Conservation (phyloP, 2,797 vertebrate genomes). For the Xiphophorus birchmanni region DNA sequence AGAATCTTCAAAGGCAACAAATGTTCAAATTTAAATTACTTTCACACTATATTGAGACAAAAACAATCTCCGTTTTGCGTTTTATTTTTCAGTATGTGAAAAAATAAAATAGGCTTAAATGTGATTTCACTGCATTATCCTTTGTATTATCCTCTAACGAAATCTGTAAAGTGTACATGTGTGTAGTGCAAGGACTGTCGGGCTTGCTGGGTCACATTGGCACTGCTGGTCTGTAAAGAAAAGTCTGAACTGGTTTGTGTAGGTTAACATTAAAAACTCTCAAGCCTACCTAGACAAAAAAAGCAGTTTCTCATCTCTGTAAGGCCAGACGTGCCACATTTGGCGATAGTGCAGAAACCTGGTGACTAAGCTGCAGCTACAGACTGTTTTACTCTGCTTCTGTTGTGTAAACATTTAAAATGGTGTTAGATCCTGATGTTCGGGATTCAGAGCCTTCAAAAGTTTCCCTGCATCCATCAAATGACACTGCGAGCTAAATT, state of each 20-base stretch:
- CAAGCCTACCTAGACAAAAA: constrained; percentile 35
- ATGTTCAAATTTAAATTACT: constrained; percentile 39
- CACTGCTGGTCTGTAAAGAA: constrained; percentile 61
- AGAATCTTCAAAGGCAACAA: constrained; percentile 42
- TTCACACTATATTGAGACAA: constrained; percentile 26
- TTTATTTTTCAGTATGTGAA: constrained; percentile 12
- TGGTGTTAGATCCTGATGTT: constrained; percentile 30
- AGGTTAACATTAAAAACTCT: constrained; percentile 37
- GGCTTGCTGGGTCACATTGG: constrained; percentile 55
- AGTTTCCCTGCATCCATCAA: constrained; percentile 2
- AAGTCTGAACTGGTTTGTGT: constrained; percentile 34
- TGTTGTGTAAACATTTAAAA: constrained; percentile 63
- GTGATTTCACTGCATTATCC: constrained; percentile 36
- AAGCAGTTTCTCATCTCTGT: constrained; percentile 48
- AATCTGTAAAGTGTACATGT: constrained; percentile 15
- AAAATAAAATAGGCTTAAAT: constrained; percentile 11
- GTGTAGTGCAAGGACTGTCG: constrained; percentile 32
- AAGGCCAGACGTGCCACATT: constrained; percentile 43
- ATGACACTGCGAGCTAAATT: constrained; percentile 3
- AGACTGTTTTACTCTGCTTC: constrained; percentile 54
- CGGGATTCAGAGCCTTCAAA: constrained; percentile 15
- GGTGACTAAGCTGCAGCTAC: constrained; percentile 42
- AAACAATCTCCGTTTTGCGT: constrained; percentile 20
- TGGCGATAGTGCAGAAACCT: constrained; percentile 62
- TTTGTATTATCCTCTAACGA: constrained; percentile 24